phyloP scores from a whole-genome alignment of 2,888 invertebrate species.

The Hirtodrosophila trivittata region DNA sequence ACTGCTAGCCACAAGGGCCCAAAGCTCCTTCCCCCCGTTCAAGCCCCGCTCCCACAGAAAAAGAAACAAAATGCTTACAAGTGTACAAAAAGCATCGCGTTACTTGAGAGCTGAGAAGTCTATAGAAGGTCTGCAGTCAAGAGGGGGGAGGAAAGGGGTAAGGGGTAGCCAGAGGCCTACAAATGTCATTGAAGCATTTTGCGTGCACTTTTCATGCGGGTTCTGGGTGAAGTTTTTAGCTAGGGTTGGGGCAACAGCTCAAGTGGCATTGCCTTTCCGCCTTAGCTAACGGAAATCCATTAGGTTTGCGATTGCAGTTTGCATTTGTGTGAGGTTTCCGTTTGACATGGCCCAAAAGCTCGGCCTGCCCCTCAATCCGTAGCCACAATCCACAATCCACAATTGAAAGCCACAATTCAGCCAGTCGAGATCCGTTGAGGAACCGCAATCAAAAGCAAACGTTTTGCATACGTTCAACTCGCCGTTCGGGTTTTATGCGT shows the following conservation, averaged over 20 bases:
- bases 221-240: background rate
- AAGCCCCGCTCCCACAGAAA: slow-evolving; percentile 34
- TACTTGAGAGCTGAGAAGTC: slow-evolving; percentile 17
- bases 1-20: slow-evolving; percentile 18
- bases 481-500: slow-evolving; percentile 53
- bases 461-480: slow-evolving; percentile 65
- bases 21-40: background rate
- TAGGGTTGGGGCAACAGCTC: slow-evolving; percentile 35
- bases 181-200: slow-evolving; percentile 61
- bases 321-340: slow-evolving; percentile 71
- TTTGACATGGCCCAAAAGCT: slow-evolving; percentile 62
- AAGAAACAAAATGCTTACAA: slow-evolving; percentile 48
- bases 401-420: slow-evolving; percentile 1
- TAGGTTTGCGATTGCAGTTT: slow-evolving; percentile 71
- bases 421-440: slow-evolving; percentile 32
- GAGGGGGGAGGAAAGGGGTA: background rate
- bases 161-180: slow-evolving; percentile 53
- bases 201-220: slow-evolving; percentile 48
- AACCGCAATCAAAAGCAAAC: no score
- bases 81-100: slow-evolving; percentile 50
- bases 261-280: slow-evolving; percentile 71
- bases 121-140: background rate
- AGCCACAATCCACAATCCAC: background rate
- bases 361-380: background rate
- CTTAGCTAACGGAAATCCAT: slow-evolving; percentile 75